These are phyloP conservation scores for Brachylomia viminalis DNA, from an alignment of 2,888 invertebrate species.

Conservation along the genomic window DNA sequence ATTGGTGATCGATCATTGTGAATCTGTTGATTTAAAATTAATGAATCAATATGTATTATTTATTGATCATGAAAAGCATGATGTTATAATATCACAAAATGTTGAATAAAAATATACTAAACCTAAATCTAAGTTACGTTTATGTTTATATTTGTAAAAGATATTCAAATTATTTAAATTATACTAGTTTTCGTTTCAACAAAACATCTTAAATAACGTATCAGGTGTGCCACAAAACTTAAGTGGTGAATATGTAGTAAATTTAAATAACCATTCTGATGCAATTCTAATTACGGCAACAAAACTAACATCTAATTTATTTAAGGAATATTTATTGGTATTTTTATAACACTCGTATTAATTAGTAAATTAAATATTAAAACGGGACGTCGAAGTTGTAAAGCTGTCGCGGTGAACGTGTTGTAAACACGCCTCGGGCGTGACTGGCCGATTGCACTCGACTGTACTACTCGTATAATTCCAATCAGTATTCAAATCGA, in stretches of 20 bases:
- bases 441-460: conserved; percentile 77
- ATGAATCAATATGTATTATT: not conserved
- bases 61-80: not conserved
- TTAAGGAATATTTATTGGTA: conserved; percentile 51
- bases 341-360: conserved; percentile 60
- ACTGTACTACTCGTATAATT: conserved; percentile 78
- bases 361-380: conserved; percentile 67
- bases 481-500: conserved; percentile 88
- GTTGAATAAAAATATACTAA: not conserved
- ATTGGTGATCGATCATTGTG: not conserved
- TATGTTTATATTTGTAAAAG: not conserved
- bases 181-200: conserved; percentile 17
- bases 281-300: conserved; percentile 48
- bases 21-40: not conserved
- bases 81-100: not conserved
- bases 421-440: conserved; percentile 75
- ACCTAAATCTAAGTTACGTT: conserved; percentile 3
- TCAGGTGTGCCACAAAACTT: conserved; percentile 42
- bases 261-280: conserved; percentile 46
- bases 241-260: conserved; percentile 49
- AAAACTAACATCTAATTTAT: conserved; percentile 42
- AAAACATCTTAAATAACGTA: conserved; percentile 31
- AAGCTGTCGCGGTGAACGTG: conserved; percentile 72
- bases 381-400: conserved; percentile 65
- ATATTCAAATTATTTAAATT: conserved; percentile 40